A percentile compares a stretch with the other conserved stretches of the same genome.
Evolutionary conservation across 2,113 vertebrate genomes (phyloP).

Genomic region (Scytalopus superciliaris): DNA sequence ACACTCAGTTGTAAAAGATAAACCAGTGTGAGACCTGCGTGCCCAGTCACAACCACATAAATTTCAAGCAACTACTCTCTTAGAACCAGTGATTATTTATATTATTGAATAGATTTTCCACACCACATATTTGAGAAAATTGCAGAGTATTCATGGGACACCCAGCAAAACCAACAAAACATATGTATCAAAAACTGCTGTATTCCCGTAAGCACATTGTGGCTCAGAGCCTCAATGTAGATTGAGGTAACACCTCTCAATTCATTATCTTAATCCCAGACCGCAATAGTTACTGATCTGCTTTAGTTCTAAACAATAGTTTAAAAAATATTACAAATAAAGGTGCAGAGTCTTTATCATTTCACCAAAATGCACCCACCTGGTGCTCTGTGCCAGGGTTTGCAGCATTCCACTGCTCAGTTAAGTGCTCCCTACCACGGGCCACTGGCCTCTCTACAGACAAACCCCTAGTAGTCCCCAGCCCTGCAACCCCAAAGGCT

Average conservation of each 20-base stretch:
- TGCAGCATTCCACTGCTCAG: neutral
- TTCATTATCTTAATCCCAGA: neutral
- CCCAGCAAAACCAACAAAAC: neutral
- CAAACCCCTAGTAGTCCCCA: neutral
- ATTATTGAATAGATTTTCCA: conserved; percentile 5
- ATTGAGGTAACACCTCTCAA: neutral
- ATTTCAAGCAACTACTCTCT: neutral
- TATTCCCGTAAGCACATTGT: neutral
- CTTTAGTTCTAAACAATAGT: neutral
- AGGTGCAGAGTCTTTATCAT: neutral
- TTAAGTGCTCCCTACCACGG: accelerated
- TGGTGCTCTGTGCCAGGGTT: neutral
- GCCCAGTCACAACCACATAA: neutral
- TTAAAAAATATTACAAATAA: neutral
- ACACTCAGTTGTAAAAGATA: neutral
- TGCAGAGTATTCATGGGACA: neutral
- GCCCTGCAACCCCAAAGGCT: accelerated
- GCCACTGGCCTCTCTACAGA: neutral
- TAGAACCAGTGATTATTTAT: neutral
- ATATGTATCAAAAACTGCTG: neutral
- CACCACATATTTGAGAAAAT: neutral
- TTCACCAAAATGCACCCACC: neutral
- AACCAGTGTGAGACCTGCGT: neutral
- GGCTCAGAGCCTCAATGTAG: neutral
- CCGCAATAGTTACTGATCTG: neutral